Conservation (phyloP, 2,888 invertebrate genomes). For the Gastrophysa polygoni region DNA sequence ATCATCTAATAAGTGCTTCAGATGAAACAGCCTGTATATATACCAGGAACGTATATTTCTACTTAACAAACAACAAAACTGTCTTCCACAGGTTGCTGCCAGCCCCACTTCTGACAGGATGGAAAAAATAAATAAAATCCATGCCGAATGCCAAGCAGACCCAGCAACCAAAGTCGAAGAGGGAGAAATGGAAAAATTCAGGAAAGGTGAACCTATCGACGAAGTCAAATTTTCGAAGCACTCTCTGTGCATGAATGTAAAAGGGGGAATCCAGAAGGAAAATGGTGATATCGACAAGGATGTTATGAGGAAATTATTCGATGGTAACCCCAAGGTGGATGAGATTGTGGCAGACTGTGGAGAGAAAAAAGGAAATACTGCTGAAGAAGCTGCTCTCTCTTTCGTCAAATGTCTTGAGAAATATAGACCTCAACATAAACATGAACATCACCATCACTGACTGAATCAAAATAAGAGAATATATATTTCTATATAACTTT, state of each 20-base stretch:
- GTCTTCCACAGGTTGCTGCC: too few species aligned
- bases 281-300: slow-evolving; percentile 49
- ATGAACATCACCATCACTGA: background rate
- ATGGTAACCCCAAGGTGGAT: too few species aligned
- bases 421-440: background rate
- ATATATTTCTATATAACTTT: background rate
- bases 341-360: background rate
- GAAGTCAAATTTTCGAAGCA: slow-evolving; percentile 60
- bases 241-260: slow-evolving; percentile 60
- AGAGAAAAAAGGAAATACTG: background rate
- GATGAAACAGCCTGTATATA: too few species aligned
- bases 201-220: slow-evolving; percentile 58
- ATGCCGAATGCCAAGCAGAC: background rate
- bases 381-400: background rate
- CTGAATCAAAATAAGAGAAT: background rate
- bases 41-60: too few species aligned
- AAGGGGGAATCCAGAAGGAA: slow-evolving; percentile 58
- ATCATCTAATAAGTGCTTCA: too few species aligned
- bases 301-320: slow-evolving; percentile 22
- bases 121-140: background rate
- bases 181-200: background rate
- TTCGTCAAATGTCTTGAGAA: background rate
- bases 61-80: too few species aligned
- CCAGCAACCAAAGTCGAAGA: background rate
- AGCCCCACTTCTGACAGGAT: too few species aligned